phyloP scores from a whole-genome alignment of 2,113 vertebrate genomes.

The Nesoenas mayeri region DNA sequence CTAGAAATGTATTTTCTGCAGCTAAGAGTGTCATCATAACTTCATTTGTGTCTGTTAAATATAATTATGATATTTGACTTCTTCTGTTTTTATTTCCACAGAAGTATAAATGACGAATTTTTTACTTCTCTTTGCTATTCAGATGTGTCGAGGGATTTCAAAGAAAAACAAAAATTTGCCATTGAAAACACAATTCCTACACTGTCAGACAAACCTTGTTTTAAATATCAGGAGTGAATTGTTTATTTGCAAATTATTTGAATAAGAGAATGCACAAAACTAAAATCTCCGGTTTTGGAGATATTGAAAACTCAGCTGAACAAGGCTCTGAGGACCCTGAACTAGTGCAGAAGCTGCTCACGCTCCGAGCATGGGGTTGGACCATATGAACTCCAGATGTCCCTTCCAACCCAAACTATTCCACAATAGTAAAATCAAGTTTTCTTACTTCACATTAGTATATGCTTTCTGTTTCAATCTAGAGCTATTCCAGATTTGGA shows the following conservation, averaged over 20 bases:
- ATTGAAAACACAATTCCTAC: constrained; percentile 56
- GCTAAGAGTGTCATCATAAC: not conserved
- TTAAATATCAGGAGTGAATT: constrained; percentile 48
- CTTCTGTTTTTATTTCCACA: constrained; percentile 1
- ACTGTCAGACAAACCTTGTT: constrained; percentile 37
- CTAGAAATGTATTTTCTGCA: not conserved
- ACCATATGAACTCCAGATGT: not conserved
- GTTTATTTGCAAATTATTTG: constrained; percentile 62
- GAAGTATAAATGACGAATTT: not conserved
- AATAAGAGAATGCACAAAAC: not conserved
- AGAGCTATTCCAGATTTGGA: constrained; percentile 23
- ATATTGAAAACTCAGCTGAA: not conserved
- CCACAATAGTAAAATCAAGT: not conserved
- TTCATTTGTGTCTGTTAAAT: not conserved
- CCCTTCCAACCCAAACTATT: not conserved
- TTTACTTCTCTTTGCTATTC: constrained; percentile 54
- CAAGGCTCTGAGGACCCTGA: not conserved
- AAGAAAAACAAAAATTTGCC: constrained; percentile 51
- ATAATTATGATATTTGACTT: not conserved
- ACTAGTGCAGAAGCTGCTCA: not conserved
- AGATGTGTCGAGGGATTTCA: constrained; percentile 50
- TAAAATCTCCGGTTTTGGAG: not conserved
- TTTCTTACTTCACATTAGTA: not conserved
- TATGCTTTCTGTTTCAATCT: not conserved
- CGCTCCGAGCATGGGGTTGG: rapidly evolving